A percentile compares a stretch with the other conserved stretches of the same genome.
Conservation (phyloP, 2,797 vertebrate genomes). For the Acropternis orthonyx region DNA sequence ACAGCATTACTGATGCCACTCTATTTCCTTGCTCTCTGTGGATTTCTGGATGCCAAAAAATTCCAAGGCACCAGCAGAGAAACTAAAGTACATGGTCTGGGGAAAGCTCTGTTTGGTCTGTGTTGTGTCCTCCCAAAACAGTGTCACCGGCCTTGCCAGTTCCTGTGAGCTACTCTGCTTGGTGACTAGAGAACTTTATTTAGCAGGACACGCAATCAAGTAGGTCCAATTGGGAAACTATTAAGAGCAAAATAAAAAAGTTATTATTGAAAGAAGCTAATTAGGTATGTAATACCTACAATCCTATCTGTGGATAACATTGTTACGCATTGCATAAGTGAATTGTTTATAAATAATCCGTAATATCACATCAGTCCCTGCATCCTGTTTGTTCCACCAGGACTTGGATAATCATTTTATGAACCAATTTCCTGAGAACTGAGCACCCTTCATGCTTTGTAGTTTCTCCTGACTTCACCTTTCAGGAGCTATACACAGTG, state of each 20-base stretch:
- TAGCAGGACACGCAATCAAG: neutral
- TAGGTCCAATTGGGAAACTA: neutral
- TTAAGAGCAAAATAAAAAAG: neutral
- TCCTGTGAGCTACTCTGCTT: neutral
- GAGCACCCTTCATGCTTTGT: neutral
- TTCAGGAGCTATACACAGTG: neutral
- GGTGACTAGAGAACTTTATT: neutral
- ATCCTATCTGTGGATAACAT: neutral
- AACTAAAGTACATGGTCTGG: neutral
- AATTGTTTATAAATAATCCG: neutral
- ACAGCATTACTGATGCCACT: neutral
- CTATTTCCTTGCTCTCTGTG: neutral
- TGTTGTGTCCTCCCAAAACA: neutral
- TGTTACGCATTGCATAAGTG: neutral
- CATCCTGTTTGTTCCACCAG: neutral
- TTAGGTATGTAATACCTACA: neutral
- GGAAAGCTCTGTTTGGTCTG: neutral
- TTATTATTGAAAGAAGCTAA: neutral
- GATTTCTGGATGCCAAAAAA: neutral
- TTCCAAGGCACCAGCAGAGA: neutral
- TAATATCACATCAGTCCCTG: neutral
- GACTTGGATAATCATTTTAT: neutral
- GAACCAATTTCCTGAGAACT: slow-evolving; percentile 28
- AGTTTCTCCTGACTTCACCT: slow-evolving; percentile 25
- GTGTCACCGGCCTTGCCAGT: neutral